phyloP scores from a whole-genome alignment of 2,888 invertebrate genomes.

The Crematogaster levior region DNA sequence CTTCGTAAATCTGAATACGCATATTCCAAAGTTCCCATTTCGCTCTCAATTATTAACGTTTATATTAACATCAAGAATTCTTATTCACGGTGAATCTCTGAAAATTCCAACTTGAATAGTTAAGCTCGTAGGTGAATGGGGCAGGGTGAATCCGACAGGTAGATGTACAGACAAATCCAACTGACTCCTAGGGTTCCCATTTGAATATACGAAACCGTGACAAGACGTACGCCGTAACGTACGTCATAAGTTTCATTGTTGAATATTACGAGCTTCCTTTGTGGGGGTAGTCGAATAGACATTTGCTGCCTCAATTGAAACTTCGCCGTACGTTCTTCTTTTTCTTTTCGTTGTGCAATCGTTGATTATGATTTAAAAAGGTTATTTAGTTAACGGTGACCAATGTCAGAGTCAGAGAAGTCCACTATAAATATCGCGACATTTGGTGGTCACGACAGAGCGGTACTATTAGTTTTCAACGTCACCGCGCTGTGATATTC shows the following conservation, averaged over 20 bases:
- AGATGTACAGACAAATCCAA: slow-evolving; percentile 26
- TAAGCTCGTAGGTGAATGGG: neutral
- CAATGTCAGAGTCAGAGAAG: neutral
- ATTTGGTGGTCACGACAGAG: slow-evolving; percentile 42
- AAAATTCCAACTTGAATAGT: slow-evolving; percentile 36
- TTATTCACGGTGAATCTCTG: neutral
- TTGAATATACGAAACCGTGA: slow-evolving; percentile 39
- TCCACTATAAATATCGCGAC: slow-evolving; percentile 40
- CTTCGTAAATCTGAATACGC: neutral
- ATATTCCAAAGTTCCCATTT: neutral
- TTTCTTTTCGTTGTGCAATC: neutral
- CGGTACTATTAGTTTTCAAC: slow-evolving; percentile 51
- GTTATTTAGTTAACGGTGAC: slow-evolving; percentile 26
- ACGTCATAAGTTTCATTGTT: slow-evolving; percentile 49
- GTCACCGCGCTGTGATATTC: slow-evolving; percentile 50
- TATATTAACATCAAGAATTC: neutral
- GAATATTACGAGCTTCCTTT: slow-evolving; percentile 23
- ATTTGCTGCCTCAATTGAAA: neutral
- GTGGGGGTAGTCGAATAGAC: neutral
- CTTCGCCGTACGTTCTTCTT: neutral
- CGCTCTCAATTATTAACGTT: neutral
- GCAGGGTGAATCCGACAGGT: slow-evolving; percentile 17
- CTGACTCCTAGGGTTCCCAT: slow-evolving; percentile 36
- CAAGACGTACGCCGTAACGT: slow-evolving; percentile 17
- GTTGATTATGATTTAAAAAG: slow-evolving; percentile 1